phyloP scores from a whole-genome alignment of 2,888 invertebrate genomes.

The Drosophila ustulata region DNA sequence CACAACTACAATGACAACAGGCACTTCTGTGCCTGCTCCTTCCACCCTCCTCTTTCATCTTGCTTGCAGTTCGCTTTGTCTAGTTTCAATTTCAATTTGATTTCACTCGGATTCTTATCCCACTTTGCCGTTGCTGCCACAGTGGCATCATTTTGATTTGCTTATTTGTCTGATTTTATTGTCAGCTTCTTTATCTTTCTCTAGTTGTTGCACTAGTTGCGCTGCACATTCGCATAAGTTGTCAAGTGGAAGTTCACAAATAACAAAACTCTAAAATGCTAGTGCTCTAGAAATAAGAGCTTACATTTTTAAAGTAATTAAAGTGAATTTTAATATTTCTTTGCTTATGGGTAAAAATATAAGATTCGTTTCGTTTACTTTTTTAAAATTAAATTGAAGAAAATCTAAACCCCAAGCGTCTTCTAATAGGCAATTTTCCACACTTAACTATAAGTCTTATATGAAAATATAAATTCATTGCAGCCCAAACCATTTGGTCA shows the following conservation, averaged over 20 bases:
- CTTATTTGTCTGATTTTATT: slow-evolving; percentile 65
- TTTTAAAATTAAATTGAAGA: too few relatives aligned
- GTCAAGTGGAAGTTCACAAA: background rate
- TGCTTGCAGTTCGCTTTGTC: slow-evolving; percentile 70
- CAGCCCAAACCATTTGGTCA: too few relatives aligned
- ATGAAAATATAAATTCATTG: too few relatives aligned
- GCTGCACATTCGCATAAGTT: slow-evolving; percentile 29
- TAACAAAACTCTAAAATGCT: too few relatives aligned
- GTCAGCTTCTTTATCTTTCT: slow-evolving; percentile 34
- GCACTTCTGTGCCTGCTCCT: background rate
- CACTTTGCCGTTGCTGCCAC: slow-evolving; percentile 3
- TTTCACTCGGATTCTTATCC: slow-evolving; percentile 25
- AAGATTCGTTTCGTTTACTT: too few relatives aligned
- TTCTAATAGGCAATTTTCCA: too few relatives aligned
- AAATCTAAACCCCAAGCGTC: too few relatives aligned
- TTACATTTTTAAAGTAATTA: too few relatives aligned
- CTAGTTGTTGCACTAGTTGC: slow-evolving; percentile 29
- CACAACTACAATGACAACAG: slow-evolving; percentile 23
- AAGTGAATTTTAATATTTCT: too few relatives aligned
- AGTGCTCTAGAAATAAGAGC: too few relatives aligned
- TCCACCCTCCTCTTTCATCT: background rate
- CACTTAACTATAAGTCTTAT: too few relatives aligned
- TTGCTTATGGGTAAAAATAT: too few relatives aligned
- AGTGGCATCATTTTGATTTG: slow-evolving; percentile 60
- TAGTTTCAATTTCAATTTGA: slow-evolving; percentile 80